Percentiles rank a stretch among this genome's conserved stretches.
These are phyloP conservation scores for Nematostella vectensis DNA, from an alignment of 92 coral and sea anemone species.

Conservation along the genomic window DNA sequence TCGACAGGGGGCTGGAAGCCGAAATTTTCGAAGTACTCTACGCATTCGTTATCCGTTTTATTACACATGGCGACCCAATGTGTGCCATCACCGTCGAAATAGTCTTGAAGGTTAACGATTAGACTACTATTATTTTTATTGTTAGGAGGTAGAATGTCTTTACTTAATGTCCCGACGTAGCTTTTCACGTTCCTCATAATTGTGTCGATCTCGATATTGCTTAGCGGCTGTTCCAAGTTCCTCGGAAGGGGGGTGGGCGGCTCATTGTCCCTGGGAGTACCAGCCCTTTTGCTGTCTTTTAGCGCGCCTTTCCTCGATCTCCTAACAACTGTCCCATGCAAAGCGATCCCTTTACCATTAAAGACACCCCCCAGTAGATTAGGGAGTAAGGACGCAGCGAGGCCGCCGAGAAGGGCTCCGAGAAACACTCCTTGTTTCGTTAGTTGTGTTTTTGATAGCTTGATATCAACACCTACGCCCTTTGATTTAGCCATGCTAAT, in stretches of 20 bases:
- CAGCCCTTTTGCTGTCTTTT: slow-evolving; percentile 10
- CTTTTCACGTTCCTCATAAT: background rate
- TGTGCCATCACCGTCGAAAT: background rate
- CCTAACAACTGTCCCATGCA: background rate
- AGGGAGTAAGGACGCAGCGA: slow-evolving; percentile 8
- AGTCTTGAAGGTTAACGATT: background rate
- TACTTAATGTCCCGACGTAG: background rate
- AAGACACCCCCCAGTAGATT: background rate
- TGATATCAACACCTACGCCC: slow-evolving; percentile 8
- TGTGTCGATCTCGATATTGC: background rate
- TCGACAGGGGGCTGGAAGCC: background rate
- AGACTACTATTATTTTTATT: background rate
- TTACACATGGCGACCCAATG: slow-evolving; percentile 1
- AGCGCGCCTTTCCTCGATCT: background rate
- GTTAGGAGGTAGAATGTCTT: background rate
- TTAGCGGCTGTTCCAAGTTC: background rate
- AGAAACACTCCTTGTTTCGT: slow-evolving; percentile 1
- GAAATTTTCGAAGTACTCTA: background rate
- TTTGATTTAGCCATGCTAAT: slow-evolving; percentile 8
- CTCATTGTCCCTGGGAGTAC: slow-evolving; percentile 15
- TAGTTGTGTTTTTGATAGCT: slow-evolving; percentile 8
- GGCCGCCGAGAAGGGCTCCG: slow-evolving; percentile 6
- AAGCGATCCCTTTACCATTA: slow-evolving; percentile 6
- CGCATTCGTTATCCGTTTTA: background rate
- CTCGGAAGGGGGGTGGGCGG: background rate